Conservation (phyloP, 1,140 invertebrate species). For the Euwallacea similis region DNA sequence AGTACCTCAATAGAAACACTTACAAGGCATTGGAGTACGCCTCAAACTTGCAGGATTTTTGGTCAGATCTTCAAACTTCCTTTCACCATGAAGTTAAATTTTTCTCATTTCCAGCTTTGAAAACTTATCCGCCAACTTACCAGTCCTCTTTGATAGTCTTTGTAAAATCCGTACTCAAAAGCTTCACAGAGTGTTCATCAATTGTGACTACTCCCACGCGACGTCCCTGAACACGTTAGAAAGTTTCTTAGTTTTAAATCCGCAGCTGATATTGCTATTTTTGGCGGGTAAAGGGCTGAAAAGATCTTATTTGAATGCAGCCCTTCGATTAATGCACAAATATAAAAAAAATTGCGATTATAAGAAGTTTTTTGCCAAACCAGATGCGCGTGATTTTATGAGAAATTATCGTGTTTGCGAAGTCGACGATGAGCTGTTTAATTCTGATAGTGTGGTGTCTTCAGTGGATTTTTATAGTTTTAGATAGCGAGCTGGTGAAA, state of each 20-base stretch:
- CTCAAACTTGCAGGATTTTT: conserved; percentile 20
- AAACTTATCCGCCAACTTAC: conserved; percentile 9
- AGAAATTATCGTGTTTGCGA: background rate
- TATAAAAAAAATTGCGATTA: conserved; percentile 1
- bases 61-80: conserved; percentile 19
- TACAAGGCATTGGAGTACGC: conserved; percentile 21
- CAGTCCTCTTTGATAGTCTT: conserved; percentile 9
- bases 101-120: conserved; percentile 22
- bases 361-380: conserved; percentile 19
- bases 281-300: background rate
- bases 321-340: conserved; percentile 10
- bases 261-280: conserved; percentile 19
- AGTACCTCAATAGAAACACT: conserved; percentile 21
- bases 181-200: conserved; percentile 17
- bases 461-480: conserved; percentile 24
- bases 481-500: conserved; percentile 5
- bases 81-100: conserved; percentile 1
- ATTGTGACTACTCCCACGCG: conserved; percentile 9
- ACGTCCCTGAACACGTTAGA: conserved; percentile 2
- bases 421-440: conserved; percentile 17
- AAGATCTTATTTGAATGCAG: background rate
- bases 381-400: background rate
- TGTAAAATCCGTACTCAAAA: conserved; percentile 9
- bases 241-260: conserved; percentile 16
- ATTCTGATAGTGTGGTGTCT: conserved; percentile 19